These are phyloP conservation scores for Tachysurus fulvidraco DNA, from an alignment of 2,113 vertebrate genomes.

Conservation along the genomic window DNA sequence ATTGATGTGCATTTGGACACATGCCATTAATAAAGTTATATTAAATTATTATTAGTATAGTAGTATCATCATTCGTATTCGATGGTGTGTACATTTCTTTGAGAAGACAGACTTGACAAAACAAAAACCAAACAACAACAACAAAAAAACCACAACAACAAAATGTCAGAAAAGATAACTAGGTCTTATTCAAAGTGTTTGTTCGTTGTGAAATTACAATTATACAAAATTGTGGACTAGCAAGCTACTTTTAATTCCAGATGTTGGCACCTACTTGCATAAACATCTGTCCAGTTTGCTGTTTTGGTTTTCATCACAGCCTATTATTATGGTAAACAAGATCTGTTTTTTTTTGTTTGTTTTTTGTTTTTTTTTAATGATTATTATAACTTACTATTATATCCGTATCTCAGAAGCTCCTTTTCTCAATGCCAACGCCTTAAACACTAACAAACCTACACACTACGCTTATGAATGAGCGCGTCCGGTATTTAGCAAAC, in stretches of 20 bases:
- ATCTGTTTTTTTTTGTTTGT: too few species aligned
- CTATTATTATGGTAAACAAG: background rate
- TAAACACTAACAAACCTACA: background rate
- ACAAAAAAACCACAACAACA: too few species aligned
- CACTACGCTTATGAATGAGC: background rate
- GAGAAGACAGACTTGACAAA: background rate
- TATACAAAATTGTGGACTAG: background rate
- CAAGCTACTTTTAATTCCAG: background rate
- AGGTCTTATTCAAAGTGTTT: background rate
- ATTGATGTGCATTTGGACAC: too few species aligned
- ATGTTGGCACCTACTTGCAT: background rate
- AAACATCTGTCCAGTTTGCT: background rate
- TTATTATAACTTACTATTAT: too few species aligned
- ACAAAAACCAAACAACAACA: too few species aligned
- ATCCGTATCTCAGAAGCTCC: too few species aligned
- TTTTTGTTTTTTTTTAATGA: too few species aligned
- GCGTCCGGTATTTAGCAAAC: background rate
- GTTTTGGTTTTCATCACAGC: background rate
- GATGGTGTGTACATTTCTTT: background rate
- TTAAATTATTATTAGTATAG: background rate
- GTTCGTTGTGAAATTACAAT: background rate
- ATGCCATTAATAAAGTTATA: background rate
- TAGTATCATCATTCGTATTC: background rate
- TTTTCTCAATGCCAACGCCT: background rate
- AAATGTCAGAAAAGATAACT: background rate